Conservation (phyloP, 2,888 invertebrate genomes). For the Brenthis ino region DNA sequence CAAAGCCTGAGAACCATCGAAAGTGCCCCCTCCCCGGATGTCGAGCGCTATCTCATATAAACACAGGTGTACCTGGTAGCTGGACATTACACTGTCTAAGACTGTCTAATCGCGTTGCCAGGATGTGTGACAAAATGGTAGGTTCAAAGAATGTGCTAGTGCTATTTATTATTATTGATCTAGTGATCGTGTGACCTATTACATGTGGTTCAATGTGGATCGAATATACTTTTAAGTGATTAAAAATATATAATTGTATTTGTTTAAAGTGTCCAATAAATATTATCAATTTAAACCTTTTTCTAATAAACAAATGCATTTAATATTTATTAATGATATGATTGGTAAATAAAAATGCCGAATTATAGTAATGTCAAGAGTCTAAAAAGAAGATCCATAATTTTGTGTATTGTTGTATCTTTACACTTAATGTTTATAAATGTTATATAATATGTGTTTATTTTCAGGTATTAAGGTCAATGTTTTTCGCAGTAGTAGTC, state of each 20-base stretch:
- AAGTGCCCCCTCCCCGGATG: slow-evolving; percentile 80
- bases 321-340: too few species aligned
- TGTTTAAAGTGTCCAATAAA: neutral
- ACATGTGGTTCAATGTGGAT: slow-evolving; percentile 8
- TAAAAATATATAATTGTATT: neutral
- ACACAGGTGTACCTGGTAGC: slow-evolving; percentile 71
- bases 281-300: too few species aligned
- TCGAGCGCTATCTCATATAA: slow-evolving; percentile 78
- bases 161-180: slow-evolving; percentile 40
- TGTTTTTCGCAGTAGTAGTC: slow-evolving; percentile 70
- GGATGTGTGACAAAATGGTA: slow-evolving; percentile 79
- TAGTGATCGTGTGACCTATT: slow-evolving; percentile 46
- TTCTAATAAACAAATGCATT: too few species aligned
- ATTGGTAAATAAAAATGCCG: too few species aligned
- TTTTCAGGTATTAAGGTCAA: slow-evolving; percentile 73
- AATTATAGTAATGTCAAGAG: too few species aligned
- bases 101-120: slow-evolving; percentile 63
- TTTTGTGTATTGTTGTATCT: neutral
- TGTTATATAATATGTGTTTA: slow-evolving; percentile 38
- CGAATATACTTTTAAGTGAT: neutral
- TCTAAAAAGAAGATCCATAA: too few species aligned
- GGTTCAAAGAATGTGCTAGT: slow-evolving; percentile 53
- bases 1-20: slow-evolving; percentile 77
- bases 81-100: slow-evolving; percentile 74
- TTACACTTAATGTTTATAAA: neutral